Conservation (phyloP, 1,140 invertebrate species). For the Penaeus chinensis region DNA sequence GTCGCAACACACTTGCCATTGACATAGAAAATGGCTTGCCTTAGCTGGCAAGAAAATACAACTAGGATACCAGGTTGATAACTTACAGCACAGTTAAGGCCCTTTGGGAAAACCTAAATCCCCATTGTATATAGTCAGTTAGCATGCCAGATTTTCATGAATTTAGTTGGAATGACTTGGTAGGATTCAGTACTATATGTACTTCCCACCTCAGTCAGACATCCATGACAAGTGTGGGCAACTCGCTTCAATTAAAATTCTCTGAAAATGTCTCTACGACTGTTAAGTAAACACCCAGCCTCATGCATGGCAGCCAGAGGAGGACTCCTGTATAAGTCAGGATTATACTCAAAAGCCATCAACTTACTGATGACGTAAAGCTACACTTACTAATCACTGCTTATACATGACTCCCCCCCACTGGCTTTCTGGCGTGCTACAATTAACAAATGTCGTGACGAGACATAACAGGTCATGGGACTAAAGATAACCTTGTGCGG, state of each 20-base stretch:
- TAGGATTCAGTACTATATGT: conserved; percentile 42
- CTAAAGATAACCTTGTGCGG: conserved; percentile 51
- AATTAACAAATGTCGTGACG: conserved; percentile 59
- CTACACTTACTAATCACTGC: neutral
- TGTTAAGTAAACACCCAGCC: conserved; percentile 59
- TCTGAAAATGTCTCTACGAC: conserved; percentile 62
- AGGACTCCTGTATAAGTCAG: conserved; percentile 40
- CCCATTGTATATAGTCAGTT: conserved; percentile 16
- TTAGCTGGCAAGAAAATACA: conserved; percentile 27
- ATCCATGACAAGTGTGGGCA: conserved; percentile 59
- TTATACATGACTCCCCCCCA: conserved; percentile 27
- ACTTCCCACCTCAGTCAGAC: conserved; percentile 57
- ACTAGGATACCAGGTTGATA: conserved; percentile 7
- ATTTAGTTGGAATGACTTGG: conserved; percentile 55
- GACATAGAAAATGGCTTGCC: conserved; percentile 46
- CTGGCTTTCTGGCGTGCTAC: conserved; percentile 55
- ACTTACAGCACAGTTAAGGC: conserved; percentile 24
- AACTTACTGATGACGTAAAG: neutral
- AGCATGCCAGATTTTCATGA: conserved; percentile 37
- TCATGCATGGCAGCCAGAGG: conserved; percentile 48
- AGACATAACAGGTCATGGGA: conserved; percentile 60
- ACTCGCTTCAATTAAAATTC: conserved; percentile 54
- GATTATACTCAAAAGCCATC: neutral
- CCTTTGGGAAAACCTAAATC: conserved; percentile 4
- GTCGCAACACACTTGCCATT: conserved; percentile 62